A percentile compares a stretch with the other conserved stretches of the same genome.
phyloP scores from a whole-genome alignment of 2,113 vertebrate genomes.

The Gnathonemus echidnorhynchus region DNA sequence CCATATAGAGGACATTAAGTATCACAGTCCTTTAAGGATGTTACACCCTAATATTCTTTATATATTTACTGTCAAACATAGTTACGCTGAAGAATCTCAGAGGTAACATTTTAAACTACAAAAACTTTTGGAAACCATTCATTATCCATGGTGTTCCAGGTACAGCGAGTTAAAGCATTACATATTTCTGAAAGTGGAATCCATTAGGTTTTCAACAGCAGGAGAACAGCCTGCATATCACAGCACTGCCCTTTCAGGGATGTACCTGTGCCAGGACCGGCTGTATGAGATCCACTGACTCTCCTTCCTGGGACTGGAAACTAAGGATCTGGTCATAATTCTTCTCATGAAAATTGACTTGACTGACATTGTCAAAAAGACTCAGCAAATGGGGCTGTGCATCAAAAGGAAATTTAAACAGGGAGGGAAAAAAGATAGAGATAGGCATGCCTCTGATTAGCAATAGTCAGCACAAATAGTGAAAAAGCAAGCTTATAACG shows the following conservation, averaged over 20 bases:
- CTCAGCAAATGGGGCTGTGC: slow-evolving; percentile 71
- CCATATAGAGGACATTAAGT: not conserved
- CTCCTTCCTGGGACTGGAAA: slow-evolving; percentile 78
- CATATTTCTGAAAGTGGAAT: not conserved
- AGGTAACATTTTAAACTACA: not conserved
- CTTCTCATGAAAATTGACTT: slow-evolving; percentile 69
- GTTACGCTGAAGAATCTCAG: not conserved
- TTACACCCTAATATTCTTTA: not conserved
- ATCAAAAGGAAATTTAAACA: slow-evolving; percentile 13
- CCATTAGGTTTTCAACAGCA: not conserved
- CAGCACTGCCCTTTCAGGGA: not conserved
- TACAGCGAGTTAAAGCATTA: not conserved
- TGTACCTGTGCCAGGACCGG: slow-evolving; percentile 76
- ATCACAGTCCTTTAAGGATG: not conserved
- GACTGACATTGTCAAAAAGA: slow-evolving; percentile 79
- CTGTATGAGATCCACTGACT: slow-evolving; percentile 58
- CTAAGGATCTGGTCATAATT: slow-evolving; percentile 73
- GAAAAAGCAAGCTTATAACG: not conserved
- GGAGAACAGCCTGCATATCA: not conserved
- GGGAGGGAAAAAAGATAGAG: not conserved
- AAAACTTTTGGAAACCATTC: not conserved
- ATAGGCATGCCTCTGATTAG: not conserved
- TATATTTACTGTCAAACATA: not conserved
- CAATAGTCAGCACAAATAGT: not conserved
- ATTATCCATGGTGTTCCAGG: not conserved